Base-by-base conservation (phyloP, 2,113 vertebrate genomes). In the Pleuronectes platessa region DNA sequence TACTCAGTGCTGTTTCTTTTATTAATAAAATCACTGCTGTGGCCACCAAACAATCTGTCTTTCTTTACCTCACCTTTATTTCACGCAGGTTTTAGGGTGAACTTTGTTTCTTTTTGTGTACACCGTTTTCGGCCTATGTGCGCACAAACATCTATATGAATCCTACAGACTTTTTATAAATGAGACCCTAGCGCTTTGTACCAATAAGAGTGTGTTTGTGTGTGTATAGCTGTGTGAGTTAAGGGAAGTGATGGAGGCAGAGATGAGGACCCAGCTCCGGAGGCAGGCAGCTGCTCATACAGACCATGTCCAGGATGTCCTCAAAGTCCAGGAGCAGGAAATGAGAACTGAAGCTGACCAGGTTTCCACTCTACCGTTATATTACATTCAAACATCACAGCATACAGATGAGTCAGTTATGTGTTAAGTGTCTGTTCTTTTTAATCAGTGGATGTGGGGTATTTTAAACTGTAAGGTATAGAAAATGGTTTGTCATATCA, bases 221-320 rank as follows among this genome's bases (percentile, higher is more conserved):
- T 68, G 11, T 54, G 11, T 4, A 0, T 77, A 99, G 98, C 89
- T 96, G 20, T 94, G 95, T 11, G 97, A 99, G 83, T 90, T 97
- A 17, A 94, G 97, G 12, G 97, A 97, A 21, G 96, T 97, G 85
- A 98, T 99, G 97, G 98, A 99, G 89, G 94, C 63, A 0, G 98
- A 99, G 82, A 99, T 99, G 98, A 95, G 98, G 73, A 99, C 97
- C 1, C 98, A 99, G 94, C 95, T 99, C 0, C 95, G 97, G 35
- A 95, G 98, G 4, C 97, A 99, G 85, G 97, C 98, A 0, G 97
- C 97, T 0, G 98, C 98, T 40, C 98, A 99, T 93, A 96, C 95
- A 0, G 98, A 99, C 88, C 98, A 99, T 3, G 94, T 99, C 71
- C 88, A 92, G 40, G 98, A 99, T 0, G 96, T 99, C 2, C 95